phyloP scores from a whole-genome alignment of 2,797 vertebrate species.

The Megalops cyprinoides region DNA sequence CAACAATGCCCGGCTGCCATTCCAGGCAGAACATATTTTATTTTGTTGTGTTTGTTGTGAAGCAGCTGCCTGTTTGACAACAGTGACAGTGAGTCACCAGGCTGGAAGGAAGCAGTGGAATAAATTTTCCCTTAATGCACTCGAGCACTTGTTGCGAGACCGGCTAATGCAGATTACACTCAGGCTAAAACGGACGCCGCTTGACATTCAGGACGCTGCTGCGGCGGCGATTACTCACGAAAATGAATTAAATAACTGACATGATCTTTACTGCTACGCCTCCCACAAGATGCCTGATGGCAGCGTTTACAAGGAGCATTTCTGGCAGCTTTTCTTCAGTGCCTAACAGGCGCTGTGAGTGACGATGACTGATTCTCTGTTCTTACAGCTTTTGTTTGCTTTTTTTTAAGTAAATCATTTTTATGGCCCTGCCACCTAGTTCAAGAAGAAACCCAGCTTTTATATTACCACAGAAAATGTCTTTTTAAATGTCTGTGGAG shows the following conservation, averaged over 20 bases:
- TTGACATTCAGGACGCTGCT: constrained; percentile 5
- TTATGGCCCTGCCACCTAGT: neutral
- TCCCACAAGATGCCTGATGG: neutral
- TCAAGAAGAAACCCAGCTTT: neutral
- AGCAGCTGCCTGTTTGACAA: constrained; percentile 27
- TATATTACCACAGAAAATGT: neutral
- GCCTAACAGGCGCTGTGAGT: neutral
- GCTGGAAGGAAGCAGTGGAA: neutral
- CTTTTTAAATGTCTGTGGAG: neutral
- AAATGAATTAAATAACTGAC: neutral
- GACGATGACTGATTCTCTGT: neutral
- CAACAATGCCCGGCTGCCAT: neutral
- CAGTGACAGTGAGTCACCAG: constrained; percentile 17
- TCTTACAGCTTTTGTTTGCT: too few relatives aligned
- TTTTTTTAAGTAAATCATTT: too few relatives aligned
- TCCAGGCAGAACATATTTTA: constrained; percentile 4
- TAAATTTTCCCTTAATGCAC: constrained; percentile 6
- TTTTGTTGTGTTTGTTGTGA: constrained; percentile 10
- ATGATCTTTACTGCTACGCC: neutral
- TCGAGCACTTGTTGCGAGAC: neutral
- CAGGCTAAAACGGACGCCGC: neutral
- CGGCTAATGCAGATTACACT: neutral
- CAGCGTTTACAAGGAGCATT: neutral
- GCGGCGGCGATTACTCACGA: too few relatives aligned
- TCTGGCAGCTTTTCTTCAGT: neutral